phyloP scores from a whole-genome alignment of 2,888 invertebrate species.

The Limnephilus lunatus region DNA sequence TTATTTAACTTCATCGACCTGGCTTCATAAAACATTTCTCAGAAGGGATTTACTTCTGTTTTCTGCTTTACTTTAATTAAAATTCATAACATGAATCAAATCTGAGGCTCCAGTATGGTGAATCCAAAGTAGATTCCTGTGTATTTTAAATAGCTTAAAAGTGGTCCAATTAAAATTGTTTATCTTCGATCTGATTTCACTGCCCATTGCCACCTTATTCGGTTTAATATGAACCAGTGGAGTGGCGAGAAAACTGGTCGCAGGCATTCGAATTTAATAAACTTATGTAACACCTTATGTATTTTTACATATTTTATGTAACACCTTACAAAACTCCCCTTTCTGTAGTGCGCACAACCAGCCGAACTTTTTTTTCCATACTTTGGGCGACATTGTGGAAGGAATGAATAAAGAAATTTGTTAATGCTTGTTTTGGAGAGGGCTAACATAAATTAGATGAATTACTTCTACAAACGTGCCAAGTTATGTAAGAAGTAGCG shows the following conservation, averaged over 20 bases:
- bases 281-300: neutral
- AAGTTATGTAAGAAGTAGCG: neutral
- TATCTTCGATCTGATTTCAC: conserved; percentile 52
- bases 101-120: neutral
- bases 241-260: neutral
- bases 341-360: neutral
- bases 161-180: conserved; percentile 50
- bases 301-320: neutral
- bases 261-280: neutral
- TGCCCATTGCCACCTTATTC: conserved; percentile 50
- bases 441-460: neutral
- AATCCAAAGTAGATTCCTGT: conserved; percentile 9
- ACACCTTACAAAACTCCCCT: neutral
- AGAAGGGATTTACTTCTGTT: neutral
- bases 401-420: no score
- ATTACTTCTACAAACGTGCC: neutral
- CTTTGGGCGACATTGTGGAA: neutral
- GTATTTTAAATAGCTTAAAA: conserved; percentile 24
- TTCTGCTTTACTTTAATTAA: neutral
- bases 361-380: neutral
- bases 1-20: neutral
- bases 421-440: neutral
- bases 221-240: neutral
- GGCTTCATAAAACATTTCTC: neutral
- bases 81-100: conserved; percentile 2